Percentiles rank a stretch among this genome's conserved stretches.
Conservation (phyloP, 1,140 invertebrate species). For the Cherax destructor region DNA sequence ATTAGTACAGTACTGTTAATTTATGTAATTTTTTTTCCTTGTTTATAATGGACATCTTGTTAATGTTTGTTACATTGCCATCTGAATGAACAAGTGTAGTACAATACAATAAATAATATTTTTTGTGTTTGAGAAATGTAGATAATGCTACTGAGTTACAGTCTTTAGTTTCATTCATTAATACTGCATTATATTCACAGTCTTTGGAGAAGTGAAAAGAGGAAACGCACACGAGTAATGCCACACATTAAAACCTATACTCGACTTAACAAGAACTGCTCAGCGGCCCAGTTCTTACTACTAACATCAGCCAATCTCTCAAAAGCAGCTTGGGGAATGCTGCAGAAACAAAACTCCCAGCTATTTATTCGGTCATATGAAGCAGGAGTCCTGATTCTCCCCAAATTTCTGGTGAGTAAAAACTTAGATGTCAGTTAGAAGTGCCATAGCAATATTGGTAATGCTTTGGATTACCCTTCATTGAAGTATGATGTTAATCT, state of each 20-base stretch:
- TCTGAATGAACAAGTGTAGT: too few species aligned
- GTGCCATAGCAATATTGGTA: too few species aligned
- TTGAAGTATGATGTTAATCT: too few species aligned
- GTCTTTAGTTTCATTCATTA: neutral
- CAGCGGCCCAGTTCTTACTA: conserved; percentile 86
- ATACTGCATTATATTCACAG: conserved; percentile 77
- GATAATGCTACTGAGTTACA: neutral
- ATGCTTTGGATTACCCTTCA: too few species aligned
- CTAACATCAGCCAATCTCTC: conserved; percentile 95
- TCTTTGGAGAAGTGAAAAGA: conserved; percentile 86
- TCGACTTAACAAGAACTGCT: conserved; percentile 82
- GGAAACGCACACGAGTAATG: conserved; percentile 85
- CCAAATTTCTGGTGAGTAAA: conserved; percentile 85
- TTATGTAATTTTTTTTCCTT: too few species aligned
- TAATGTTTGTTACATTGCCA: too few species aligned
- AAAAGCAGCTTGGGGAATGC: conserved; percentile 94
- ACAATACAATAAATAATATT: neutral
- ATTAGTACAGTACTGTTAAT: too few species aligned
- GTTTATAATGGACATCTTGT: too few species aligned
- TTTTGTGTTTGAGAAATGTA: neutral
- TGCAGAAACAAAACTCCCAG: conserved; percentile 80
- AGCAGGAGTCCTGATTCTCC: conserved; percentile 92
- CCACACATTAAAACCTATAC: conserved; percentile 96
- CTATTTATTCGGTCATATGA: conserved; percentile 92
- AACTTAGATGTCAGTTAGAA: too few species aligned